Percentiles rank a stretch among this genome's conserved stretches.
Evolutionary conservation across 2,113 vertebrate species (phyloP).

Genomic region (Esox niger): DNA sequence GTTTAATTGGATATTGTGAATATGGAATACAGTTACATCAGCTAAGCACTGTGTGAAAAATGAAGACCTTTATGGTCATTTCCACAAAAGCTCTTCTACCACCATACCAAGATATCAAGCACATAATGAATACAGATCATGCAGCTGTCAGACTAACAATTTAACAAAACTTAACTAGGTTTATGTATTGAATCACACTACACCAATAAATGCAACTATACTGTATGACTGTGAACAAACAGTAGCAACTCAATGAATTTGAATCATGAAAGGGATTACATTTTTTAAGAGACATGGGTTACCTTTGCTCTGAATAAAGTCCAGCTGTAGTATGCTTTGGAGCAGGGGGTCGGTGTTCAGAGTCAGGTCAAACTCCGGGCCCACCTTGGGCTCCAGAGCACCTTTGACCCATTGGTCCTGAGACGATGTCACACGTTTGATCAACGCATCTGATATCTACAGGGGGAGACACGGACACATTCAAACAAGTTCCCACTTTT

Average conservation of each 20-base stretch:
- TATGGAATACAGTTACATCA: not conserved
- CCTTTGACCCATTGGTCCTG: constrained; percentile 99
- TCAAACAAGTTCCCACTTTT: not conserved
- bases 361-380: constrained; percentile 91
- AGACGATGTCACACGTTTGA: constrained; percentile 90
- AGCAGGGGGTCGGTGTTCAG: constrained; percentile 88
- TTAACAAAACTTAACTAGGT: too few relatives aligned
- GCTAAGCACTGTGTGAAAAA: not conserved
- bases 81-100: too few relatives aligned
- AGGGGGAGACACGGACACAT: constrained; percentile 26
- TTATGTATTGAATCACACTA: too few relatives aligned
- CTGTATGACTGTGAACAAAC: too few relatives aligned
- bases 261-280: not conserved
- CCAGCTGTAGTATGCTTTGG: constrained; percentile 93
- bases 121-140: too few relatives aligned
- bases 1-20: too few relatives aligned
- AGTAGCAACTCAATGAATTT: too few relatives aligned
- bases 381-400: constrained; percentile 93
- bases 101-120: too few relatives aligned
- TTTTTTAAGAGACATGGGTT: constrained; percentile 47
- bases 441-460: constrained; percentile 94
- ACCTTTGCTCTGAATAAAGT: constrained; percentile 97
- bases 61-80: not conserved
- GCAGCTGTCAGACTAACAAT: too few relatives aligned
- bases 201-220: too few relatives aligned